Base-by-base conservation (phyloP, 2,113 vertebrate species). In the Gasterosteus nipponicus region DNA sequence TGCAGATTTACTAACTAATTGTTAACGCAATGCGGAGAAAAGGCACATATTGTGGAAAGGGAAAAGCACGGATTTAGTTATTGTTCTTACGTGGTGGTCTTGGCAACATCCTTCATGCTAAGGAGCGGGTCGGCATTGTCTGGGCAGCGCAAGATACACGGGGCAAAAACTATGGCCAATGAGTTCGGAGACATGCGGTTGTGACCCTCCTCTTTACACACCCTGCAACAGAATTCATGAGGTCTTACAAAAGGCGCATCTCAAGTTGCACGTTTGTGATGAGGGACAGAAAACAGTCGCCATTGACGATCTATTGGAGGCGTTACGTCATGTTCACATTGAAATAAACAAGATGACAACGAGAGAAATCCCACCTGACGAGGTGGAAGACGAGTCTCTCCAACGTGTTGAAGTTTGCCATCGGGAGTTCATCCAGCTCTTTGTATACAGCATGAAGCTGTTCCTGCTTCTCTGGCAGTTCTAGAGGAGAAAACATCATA, bases 101-200 rank as follows among this genome's bases (percentile, higher is more conserved):
- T 99, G 77, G 97, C 96, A 2, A 99, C 96, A 0, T 99, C 98
- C 88, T 96, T 99, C 97, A 99, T 97, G 93, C 97, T 98, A 81
- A 95, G 96, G 57, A 99, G 88, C 0, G 98, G 98, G 88, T 99
- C 98, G 0, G 95, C 95, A 26, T 89, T 95, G 87, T 99, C 97
- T 0, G 97, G 97, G 57, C 97, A 97, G 67, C 98, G 97, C 67
- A 99, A 87, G 65, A 99, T 93, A 76, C 98, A 99, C 0, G 98
- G 98, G 0, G 98, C 98, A 38, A 99, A 99, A 70, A 99, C 95
- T 7, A 99, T 99, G 65, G 98, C 98, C 89, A 99, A 61, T 0
- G 98, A 96, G 1, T 97, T 97, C 0, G 98, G 93, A 1, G 96
- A 98, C 98, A 99, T 99, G 10, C 98, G 97, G 89, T 99, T 99